These are phyloP conservation scores for Meta bourneti DNA, from an alignment of 2,888 invertebrate genomes.

Conservation along the genomic window DNA sequence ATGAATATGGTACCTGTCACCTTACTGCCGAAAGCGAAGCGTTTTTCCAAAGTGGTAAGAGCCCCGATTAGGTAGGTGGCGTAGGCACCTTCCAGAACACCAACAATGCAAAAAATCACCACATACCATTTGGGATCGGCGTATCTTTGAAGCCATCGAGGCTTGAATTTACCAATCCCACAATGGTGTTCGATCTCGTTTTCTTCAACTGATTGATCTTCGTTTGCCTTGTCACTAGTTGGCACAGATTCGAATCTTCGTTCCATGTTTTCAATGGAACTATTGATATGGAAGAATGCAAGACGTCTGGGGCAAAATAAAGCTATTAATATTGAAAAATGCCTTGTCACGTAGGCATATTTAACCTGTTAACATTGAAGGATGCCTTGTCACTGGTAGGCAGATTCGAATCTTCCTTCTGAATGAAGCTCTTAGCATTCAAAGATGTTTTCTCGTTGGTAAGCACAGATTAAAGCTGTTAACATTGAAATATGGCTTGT, in stretches of 20 bases:
- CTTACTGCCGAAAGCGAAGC: conserved; percentile 77
- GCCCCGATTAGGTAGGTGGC: conserved; percentile 77
- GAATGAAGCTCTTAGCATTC: too few species aligned
- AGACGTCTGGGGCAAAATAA: too few species aligned
- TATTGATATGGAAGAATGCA: too few species aligned
- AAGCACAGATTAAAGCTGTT: too few species aligned
- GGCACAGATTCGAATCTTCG: conserved; percentile 24
- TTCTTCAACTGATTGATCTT: not conserved
- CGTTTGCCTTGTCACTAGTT: not conserved
- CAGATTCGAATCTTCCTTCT: too few species aligned
- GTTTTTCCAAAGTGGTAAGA: conserved; percentile 77
- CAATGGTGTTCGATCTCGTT: conserved; percentile 42
- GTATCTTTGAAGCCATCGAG: conserved; percentile 77
- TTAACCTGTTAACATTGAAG: too few species aligned
- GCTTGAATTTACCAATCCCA: conserved; percentile 77
- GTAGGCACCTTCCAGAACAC: conserved; percentile 77
- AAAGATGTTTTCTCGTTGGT: too few species aligned
- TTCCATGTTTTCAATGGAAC: conserved; percentile 9
- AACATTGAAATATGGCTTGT: too few species aligned
- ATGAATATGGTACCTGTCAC: conserved; percentile 77
- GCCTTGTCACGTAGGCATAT: too few species aligned
- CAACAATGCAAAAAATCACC: conserved; percentile 76
- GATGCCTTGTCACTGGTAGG: too few species aligned
- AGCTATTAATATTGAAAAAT: too few species aligned
- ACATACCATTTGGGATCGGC: conserved; percentile 77